A percentile compares a stretch with the other conserved stretches of the same genome.
Evolutionary conservation across 2,888 invertebrate species (phyloP).

Genomic region (Eilema sororculum): DNA sequence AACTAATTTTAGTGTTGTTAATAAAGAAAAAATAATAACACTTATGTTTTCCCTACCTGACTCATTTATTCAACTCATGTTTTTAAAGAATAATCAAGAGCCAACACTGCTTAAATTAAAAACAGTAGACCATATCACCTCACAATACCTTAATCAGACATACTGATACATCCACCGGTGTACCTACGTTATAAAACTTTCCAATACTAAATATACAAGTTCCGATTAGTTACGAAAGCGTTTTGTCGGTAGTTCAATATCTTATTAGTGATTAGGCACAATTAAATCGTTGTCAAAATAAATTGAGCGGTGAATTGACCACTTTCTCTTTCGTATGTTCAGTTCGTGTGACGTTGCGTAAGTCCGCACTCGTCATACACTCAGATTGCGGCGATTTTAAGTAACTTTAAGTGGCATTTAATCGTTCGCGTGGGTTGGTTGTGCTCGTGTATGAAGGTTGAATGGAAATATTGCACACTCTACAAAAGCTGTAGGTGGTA

Average conservation of each 20-base stretch:
- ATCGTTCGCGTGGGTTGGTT: slow-evolving; percentile 27
- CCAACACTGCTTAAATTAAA: background rate
- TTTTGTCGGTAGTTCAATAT: slow-evolving; percentile 34
- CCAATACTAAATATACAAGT: slow-evolving; percentile 26
- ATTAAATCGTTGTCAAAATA: slow-evolving; percentile 58
- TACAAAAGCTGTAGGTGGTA: slow-evolving; percentile 10
- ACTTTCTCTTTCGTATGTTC: slow-evolving; percentile 76
- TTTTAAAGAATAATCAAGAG: background rate
- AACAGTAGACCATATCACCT: background rate
- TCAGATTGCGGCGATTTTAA: slow-evolving; percentile 10
- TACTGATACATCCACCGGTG: background rate
- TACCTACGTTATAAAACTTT: slow-evolving; percentile 13
- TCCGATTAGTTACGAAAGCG: slow-evolving; percentile 34
- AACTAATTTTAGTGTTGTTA: background rate
- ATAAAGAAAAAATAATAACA: background rate
- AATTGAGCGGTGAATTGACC: slow-evolving; percentile 52
- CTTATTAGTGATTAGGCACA: slow-evolving; percentile 45
- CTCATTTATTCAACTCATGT: background rate
- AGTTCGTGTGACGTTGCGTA: slow-evolving; percentile 59
- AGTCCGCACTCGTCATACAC: slow-evolving; percentile 26
- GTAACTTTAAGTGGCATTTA: slow-evolving; percentile 32
- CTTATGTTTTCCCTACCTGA: background rate
- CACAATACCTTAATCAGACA: background rate
- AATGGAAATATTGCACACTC: slow-evolving; percentile 14
- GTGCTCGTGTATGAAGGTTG: slow-evolving; percentile 16